Percentiles rank a stretch among this genome's conserved stretches.
Evolutionary conservation across 2,113 vertebrate genomes (phyloP).

Genomic region (Miniopterus natalensis): DNA sequence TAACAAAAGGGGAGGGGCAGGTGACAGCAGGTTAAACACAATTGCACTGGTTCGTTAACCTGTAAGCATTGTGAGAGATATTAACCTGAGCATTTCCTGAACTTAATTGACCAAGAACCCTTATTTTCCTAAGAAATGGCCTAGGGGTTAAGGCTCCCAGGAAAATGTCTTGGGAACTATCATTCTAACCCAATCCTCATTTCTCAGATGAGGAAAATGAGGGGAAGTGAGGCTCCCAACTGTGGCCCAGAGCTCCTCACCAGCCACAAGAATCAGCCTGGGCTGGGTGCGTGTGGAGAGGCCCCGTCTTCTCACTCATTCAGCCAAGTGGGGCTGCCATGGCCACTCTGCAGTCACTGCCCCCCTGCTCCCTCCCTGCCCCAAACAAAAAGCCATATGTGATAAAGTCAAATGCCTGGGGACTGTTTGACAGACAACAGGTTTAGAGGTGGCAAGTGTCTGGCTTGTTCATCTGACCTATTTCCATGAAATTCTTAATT

Average conservation of each 20-base stretch:
- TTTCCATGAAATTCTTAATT: constrained; percentile 64
- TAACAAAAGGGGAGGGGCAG: not conserved
- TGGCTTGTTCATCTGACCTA: constrained; percentile 47
- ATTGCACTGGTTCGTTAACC: not conserved
- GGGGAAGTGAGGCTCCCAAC: fast-evolving
- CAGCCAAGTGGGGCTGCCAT: not conserved
- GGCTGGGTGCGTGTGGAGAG: not conserved
- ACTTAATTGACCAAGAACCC: not conserved
- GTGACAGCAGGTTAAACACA: not conserved
- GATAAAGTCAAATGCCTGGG: not conserved
- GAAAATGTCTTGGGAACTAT: not conserved
- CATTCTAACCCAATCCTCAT: not conserved
- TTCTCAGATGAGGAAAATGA: not conserved
- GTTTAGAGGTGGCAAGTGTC: constrained; percentile 10
- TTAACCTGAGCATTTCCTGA: not conserved
- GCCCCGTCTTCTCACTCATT: not conserved
- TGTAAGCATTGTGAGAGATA: not conserved
- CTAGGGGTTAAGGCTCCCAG: not conserved
- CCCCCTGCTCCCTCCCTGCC: fast-evolving
- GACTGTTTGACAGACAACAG: not conserved
- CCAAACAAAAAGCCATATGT: not conserved
- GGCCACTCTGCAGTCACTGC: too few species aligned
- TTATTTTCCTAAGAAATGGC: not conserved
- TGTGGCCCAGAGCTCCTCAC: not conserved
- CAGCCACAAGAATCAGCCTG: not conserved